These are phyloP conservation scores for Ectemnius cavifrons DNA, from an alignment of 2,888 invertebrate genomes.

Conservation along the genomic window DNA sequence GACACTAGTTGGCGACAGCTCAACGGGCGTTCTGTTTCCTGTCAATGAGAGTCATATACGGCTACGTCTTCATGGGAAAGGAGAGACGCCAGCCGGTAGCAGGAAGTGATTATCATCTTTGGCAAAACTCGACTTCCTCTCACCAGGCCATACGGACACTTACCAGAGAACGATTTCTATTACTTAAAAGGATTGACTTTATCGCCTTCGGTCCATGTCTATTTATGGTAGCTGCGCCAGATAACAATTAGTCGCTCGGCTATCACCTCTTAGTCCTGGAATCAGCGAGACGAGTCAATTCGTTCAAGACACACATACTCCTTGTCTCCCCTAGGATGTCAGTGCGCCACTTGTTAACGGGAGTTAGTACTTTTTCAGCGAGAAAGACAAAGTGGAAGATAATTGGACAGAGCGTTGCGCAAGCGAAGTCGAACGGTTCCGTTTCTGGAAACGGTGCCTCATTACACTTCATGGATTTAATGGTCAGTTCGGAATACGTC, in stretches of 20 bases:
- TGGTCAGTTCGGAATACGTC: too few species aligned
- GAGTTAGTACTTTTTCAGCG: too few species aligned
- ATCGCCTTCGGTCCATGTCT: not conserved
- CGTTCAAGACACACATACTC: not conserved
- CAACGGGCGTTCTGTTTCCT: slow-evolving; percentile 21
- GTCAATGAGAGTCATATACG: slow-evolving; percentile 4
- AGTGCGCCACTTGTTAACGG: not conserved
- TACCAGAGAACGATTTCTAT: slow-evolving; percentile 27
- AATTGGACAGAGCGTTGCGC: too few species aligned
- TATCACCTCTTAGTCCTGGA: not conserved
- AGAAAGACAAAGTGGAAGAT: too few species aligned
- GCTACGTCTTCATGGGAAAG: not conserved
- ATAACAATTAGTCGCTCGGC: slow-evolving; percentile 17
- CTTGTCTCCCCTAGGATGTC: too few species aligned
- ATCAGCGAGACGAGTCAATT: slow-evolving; percentile 11
- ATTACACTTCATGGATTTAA: too few species aligned
- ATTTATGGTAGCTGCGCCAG: not conserved
- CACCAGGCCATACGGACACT: slow-evolving; percentile 4
- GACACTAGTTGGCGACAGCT: slow-evolving; percentile 2
- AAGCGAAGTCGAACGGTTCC: too few species aligned
- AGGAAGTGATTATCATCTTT: slow-evolving; percentile 5
- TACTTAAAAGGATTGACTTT: slow-evolving; percentile 26
- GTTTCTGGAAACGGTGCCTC: too few species aligned
- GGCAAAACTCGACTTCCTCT: slow-evolving; percentile 19
- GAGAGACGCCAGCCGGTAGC: not conserved